Base-by-base conservation (phyloP, 2,113 vertebrate species). In the Nesoenas mayeri region DNA sequence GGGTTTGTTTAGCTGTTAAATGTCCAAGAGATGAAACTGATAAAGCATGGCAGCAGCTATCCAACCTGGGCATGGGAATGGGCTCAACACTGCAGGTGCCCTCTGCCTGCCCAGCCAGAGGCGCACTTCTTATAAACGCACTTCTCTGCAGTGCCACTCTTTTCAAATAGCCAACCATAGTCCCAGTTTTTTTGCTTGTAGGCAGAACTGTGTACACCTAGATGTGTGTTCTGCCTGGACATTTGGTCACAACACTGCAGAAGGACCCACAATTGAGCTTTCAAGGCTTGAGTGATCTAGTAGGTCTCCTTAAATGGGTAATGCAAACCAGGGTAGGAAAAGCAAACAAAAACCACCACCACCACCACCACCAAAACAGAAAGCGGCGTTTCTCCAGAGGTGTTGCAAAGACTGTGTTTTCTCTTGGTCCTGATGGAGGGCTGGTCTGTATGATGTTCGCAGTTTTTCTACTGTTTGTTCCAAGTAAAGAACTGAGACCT, bases 71-170 rank as follows among this genome's bases (percentile, higher is more conserved):
- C 25, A 93, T 80, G 67, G 60, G 54, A 66, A 67, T 2, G 21
- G 74, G 60, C 32, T 85, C 66, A 20, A 6, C 28, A 26, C 69
- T 57, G 14, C 67, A 71, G 56, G 58, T 24, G 70, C 36, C 15
- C 38, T 79, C 78, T 54, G 65, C 48, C 60, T n/a, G 28, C 24
- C 57, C 32, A 10, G 5, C 25, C 93, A 77, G 26, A 85, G 31
- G 11, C 40, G 13, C 4, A 21, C 26, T 67, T 38, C 28, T 64
- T 12, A 25, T 1, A 12, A 85, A 73, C 0, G 0, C 38, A 11
- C 8, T 79, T 58, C 54, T 82, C 24, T 40, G 18, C 25, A 17
- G 3, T 2, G 7, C 3, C 2, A 1, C 6, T 40, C 32, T 79
- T n/a, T 50, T 36, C 71, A 57, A 58, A 5, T 2, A 40, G 15